Base-by-base conservation (phyloP, 1,140 invertebrate species). In the Mizuhopecten yessoensis region DNA sequence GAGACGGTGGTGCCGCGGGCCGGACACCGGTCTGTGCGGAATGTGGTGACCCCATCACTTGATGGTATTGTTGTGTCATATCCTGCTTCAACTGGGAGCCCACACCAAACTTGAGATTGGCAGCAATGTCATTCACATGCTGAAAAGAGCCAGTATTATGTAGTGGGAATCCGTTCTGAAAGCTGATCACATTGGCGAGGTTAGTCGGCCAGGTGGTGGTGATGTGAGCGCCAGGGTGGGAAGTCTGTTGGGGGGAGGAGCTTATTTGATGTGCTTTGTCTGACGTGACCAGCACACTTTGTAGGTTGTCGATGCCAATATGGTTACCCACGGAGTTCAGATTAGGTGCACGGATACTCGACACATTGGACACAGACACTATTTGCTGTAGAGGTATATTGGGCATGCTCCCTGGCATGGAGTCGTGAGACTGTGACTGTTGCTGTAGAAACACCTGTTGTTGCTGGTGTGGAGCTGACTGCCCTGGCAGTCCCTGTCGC, bases 131-230 rank as follows among this genome's bases (percentile, higher is more conserved):
- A 88, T 36, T 39, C 34, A 36, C 87, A 57, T 75, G 86, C 42
- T 90, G 90, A 49, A 90, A 34, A 88, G 45, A 90, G 20, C 57
- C 57, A 29, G 87, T 88, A 33, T 86, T 86, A 57, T 88, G 90
- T 34, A 90, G 33, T 36, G 90, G 90, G 57, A 87, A 90, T 23
- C 90, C 90, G 39, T 90, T 90, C n/a, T 90, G 90, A 45, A 49
- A 90, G 34, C 39, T 39, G 23, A 45, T 87, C 42, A 90, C 87
- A 39, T 87, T 45, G 33, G 86, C 87, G 1, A 87, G 34, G 34
- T 42, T 90, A 15, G 87, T 34, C 29, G 90, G 86, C 90, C 90
- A 90, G 23, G 57, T 29, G 57, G 57, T 75, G 5, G 57, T 75
- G 57, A 75, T 75, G n/a, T 75, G 57, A 75, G 9, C 42, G 17